Conservation (phyloP, 2,888 invertebrate species). For the Tortricodes alternella region DNA sequence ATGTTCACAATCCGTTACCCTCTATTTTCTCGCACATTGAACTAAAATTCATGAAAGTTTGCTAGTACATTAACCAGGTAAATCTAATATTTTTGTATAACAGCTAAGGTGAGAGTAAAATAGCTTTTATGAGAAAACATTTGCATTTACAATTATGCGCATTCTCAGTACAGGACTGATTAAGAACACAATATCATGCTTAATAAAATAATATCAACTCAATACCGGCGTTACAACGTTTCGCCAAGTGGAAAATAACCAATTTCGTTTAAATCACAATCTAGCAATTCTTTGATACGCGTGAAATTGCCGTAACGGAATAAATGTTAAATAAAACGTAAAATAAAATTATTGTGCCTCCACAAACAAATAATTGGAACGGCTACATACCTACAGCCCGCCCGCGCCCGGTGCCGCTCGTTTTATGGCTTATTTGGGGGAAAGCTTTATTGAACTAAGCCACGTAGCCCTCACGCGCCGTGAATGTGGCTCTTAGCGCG, state of each 20-base stretch:
- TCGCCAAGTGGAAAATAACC: constrained; percentile 80
- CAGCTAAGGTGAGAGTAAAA: constrained; percentile 42
- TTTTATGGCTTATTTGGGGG: constrained; percentile 83
- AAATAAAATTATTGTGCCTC: constrained; percentile 82
- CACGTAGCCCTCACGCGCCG: constrained; percentile 60
- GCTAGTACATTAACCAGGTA: too few species aligned
- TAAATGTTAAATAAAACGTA: constrained; percentile 83
- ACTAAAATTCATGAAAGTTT: too few species aligned
- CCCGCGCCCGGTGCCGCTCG: constrained; percentile 76
- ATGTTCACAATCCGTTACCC: background rate
- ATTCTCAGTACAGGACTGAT: constrained; percentile 53
- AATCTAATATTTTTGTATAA: constrained; percentile 11
- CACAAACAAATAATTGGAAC: constrained; percentile 82
- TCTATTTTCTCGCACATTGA: too few species aligned
- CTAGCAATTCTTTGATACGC: constrained; percentile 81
- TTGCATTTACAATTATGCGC: constrained; percentile 48
- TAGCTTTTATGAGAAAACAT: constrained; percentile 44
- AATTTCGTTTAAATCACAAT: constrained; percentile 81
- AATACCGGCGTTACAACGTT: constrained; percentile 61
- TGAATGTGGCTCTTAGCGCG: constrained; percentile 59
- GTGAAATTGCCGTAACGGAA: constrained; percentile 83
- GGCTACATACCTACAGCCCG: constrained; percentile 65
- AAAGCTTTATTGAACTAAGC: constrained; percentile 81
- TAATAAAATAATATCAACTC: constrained; percentile 76
- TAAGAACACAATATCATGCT: constrained; percentile 69